Conservation (phyloP, 37 sponge, comb jelly and placozoan species). For the Beroe forskalii region DNA sequence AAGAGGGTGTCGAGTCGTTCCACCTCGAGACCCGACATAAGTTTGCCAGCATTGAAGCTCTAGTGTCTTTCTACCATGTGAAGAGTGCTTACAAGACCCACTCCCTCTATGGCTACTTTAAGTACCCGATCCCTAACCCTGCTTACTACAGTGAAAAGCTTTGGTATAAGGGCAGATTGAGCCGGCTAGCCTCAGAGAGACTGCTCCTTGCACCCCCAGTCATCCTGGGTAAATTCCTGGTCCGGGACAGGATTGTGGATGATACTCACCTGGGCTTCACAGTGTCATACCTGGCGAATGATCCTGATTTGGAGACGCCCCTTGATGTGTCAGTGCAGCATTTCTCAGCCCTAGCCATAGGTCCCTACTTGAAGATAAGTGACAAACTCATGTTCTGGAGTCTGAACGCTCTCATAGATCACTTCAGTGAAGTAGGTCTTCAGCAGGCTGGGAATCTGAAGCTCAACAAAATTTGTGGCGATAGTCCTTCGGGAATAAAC, state of each 20-base stretch:
- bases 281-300: not conserved
- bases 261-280: not conserved
- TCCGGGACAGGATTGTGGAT: conserved; percentile 11
- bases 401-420: not conserved
- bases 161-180: conserved; percentile 48
- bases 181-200: not conserved
- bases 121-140: conserved; percentile 48
- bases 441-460: not conserved
- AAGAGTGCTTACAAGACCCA: not conserved
- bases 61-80: conserved; percentile 1
- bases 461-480: not conserved
- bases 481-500: not conserved
- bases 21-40: not conserved
- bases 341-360: not conserved
- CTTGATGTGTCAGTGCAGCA: not conserved
- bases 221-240: not conserved
- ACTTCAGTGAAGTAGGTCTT: not conserved
- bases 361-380: conserved; percentile 5
- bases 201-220: not conserved
- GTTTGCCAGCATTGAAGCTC: not conserved
- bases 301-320: not conserved
- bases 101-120: not conserved
- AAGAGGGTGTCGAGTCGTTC: not conserved
- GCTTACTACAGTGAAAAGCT: not conserved
- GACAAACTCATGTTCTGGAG: conserved; percentile 44